phyloP scores from a whole-genome alignment of 2,797 vertebrate genomes.

The Okamejei kenojei region DNA sequence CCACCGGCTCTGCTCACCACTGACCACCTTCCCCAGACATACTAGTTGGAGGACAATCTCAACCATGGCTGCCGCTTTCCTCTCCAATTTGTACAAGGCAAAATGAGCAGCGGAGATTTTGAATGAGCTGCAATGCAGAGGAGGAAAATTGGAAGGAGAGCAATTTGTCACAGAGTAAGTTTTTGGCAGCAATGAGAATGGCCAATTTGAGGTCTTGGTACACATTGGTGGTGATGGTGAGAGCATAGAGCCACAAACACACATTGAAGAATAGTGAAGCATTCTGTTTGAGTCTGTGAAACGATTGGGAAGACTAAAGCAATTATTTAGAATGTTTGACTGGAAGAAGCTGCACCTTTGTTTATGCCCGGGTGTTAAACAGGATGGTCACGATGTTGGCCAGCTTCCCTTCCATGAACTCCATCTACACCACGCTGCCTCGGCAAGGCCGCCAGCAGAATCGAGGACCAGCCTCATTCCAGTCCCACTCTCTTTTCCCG shows the following conservation, averaged over 20 bases:
- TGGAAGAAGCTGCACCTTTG: background rate
- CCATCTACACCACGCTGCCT: too few relatives aligned
- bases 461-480: too few relatives aligned
- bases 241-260: background rate
- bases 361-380: background rate
- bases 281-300: background rate
- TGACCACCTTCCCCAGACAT: background rate
- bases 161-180: background rate
- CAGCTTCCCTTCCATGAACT: too few relatives aligned
- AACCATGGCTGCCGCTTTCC: background rate
- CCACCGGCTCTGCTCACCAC: too few relatives aligned
- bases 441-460: too few relatives aligned
- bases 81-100: background rate
- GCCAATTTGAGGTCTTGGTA: background rate
- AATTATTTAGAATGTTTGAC: background rate
- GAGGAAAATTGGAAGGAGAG: too few relatives aligned
- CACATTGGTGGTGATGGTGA: background rate
- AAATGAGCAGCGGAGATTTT: background rate
- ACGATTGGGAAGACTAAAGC: background rate
- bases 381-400: too few relatives aligned
- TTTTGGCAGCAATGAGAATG: background rate
- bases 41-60: background rate
- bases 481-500: too few relatives aligned
- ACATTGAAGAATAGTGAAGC: background rate
- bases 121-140: background rate